Evolutionary conservation across 2,888 invertebrate species (phyloP).

Genomic region (Perithous albicinctus): DNA sequence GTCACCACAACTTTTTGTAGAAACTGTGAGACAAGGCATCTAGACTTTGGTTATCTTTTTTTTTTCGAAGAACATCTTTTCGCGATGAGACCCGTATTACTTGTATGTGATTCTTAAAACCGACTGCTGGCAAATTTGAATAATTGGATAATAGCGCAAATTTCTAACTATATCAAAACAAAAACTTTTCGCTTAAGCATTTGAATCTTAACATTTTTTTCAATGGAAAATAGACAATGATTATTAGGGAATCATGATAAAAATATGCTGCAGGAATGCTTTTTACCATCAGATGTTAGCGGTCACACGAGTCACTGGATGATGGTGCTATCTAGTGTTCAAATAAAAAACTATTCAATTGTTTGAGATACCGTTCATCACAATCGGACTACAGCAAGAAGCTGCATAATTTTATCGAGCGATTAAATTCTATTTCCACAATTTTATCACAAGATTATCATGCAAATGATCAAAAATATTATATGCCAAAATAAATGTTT

Average conservation of each 20-base stretch:
- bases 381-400: not conserved
- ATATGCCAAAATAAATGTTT: not conserved
- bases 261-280: not conserved
- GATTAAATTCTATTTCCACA: constrained; percentile 11
- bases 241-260: not conserved
- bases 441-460: not conserved
- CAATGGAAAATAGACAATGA: not conserved
- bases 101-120: not conserved
- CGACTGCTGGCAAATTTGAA: constrained; percentile 23
- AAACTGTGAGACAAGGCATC: not conserved
- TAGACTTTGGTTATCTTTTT: not conserved
- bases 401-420: constrained; percentile 17
- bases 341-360: constrained; percentile 19
- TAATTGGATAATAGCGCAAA: not conserved
- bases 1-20: not conserved
- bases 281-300: constrained; percentile 38
- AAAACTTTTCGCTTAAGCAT: not conserved
- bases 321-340: constrained; percentile 40
- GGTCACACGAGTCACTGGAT: not conserved
- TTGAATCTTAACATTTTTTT: not conserved
- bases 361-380: not conserved
- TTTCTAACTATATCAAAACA: not conserved
- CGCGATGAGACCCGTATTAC: not conserved
- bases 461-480: not conserved
- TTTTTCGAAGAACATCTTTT: not conserved